A percentile compares a stretch with the other conserved stretches of the same genome.
These are phyloP conservation scores for Hyles euphorbiae DNA, from an alignment of 1,140 invertebrate genomes.

Conservation along the genomic window DNA sequence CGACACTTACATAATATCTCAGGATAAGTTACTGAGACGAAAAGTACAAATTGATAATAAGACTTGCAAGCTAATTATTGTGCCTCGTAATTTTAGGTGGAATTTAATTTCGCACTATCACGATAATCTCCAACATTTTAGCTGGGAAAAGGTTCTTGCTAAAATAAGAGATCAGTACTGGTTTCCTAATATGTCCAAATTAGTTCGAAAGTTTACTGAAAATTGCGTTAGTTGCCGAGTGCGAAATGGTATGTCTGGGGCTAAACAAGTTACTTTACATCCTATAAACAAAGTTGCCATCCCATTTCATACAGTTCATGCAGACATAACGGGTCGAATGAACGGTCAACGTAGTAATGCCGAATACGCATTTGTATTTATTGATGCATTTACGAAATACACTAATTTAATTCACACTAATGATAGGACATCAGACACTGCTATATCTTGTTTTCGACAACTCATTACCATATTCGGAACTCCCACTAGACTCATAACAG, in stretches of 20 bases:
- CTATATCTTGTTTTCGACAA: conserved; percentile 14
- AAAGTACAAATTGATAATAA: conserved; percentile 27
- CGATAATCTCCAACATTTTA: conserved; percentile 31
- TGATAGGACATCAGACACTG: conserved; percentile 9
- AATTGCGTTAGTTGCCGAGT: conserved; percentile 38
- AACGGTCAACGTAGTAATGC: conserved; percentile 8
- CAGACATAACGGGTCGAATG: conserved; percentile 26
- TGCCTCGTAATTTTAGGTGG: conserved; percentile 28
- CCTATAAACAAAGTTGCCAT: conserved; percentile 30
- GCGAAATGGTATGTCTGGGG: conserved; percentile 27
- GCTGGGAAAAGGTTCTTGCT: conserved; percentile 33
- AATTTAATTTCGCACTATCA: conserved; percentile 36
- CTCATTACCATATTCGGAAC: conserved; percentile 19
- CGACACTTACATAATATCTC: conserved; percentile 22
- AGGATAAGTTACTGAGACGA: conserved; percentile 24
- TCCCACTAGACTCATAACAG: conserved; percentile 15
- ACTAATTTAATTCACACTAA: conserved; percentile 11
- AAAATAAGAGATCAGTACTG: conserved; percentile 36
- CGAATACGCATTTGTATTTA: conserved; percentile 25
- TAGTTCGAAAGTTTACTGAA: conserved; percentile 34
- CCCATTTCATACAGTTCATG: conserved; percentile 37
- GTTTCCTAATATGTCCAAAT: conserved; percentile 35
- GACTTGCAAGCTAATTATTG: conserved; percentile 23
- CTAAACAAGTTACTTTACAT: conserved; percentile 24
- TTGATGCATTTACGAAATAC: conserved; percentile 23